Base-by-base conservation (phyloP, 2,797 vertebrate species). In the Malacoraja senta region DNA sequence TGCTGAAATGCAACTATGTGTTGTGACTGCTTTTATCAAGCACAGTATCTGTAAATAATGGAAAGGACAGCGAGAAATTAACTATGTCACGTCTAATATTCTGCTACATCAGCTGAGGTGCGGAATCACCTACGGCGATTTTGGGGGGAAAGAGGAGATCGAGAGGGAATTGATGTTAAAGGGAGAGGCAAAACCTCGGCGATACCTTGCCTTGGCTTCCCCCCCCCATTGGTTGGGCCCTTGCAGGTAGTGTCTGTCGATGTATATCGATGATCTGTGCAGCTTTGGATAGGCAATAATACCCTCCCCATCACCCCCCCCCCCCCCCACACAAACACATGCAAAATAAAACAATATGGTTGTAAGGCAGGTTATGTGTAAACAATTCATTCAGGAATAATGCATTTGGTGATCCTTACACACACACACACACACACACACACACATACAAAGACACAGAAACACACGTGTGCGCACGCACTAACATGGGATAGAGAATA, bases 321-420 rank as follows among this genome's bases (percentile, higher is more conserved):
- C 81, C 44, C 44, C 24, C 10, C 26, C 21, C 10, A 44, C 81
- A 24, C 13, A 32, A 29, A 68, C n/a, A 35, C n/a, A 88, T 68
- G 32, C 94, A 96, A 96, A 95, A 88, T 96, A 96, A 96, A 96
- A 96, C 96, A 97, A 97, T 96, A 97, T 95, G 96, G 95, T 96
- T 88, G 68, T 29, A 32, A 88, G 84, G 98, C 97, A 97, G 96
- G 97, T 97, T 98, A 98, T 95, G 98, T 97, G 98, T 97, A 97
- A 97, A 97, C 96, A 96, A 97, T 95, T 96, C 96, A 95, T 96
- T 97, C 97, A 97, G 95, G 95, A 97, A 97, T 97, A 96, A 95
- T 95, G 94, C 65, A 93, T 93, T 95, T 97, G 97, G 97, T 98
- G 97, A 97, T 96, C 95, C 95, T 97, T 96, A 96, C 97, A 97